Conservation (phyloP, 2,113 vertebrate species). For the Ameiurus melas region DNA sequence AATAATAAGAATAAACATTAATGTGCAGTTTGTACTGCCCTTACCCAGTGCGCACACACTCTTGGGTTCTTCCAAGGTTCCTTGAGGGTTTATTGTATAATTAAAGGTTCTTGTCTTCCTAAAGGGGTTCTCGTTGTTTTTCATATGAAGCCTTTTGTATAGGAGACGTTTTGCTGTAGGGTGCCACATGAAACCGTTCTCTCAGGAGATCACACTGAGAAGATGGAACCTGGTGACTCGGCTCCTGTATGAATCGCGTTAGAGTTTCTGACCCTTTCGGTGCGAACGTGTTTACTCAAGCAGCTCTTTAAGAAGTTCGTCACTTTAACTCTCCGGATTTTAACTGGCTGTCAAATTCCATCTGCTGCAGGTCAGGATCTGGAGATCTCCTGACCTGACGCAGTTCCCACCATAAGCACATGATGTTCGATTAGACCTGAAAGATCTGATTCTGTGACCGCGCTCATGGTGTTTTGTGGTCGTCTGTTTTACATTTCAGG, state of each 20-base stretch:
- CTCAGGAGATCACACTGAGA: neutral
- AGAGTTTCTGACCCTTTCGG: constrained; percentile 5
- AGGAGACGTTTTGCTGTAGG: neutral
- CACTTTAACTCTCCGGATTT: constrained; percentile 39
- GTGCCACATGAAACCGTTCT: neutral
- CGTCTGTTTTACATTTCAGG: constrained; percentile 69
- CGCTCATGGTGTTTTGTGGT: neutral
- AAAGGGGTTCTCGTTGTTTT: neutral
- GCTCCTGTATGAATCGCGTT: neutral
- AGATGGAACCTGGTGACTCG: neutral
- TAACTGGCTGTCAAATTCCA: constrained; percentile 51
- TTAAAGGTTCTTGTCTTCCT: neutral
- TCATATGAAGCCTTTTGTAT: neutral
- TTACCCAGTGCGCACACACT: neutral
- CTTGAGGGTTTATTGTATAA: neutral
- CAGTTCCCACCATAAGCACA: neutral
- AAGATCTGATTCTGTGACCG: neutral
- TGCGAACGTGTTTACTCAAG: constrained; percentile 17
- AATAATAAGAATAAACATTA: too few species aligned
- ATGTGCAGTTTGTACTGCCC: too few species aligned
- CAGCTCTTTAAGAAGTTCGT: constrained; percentile 22
- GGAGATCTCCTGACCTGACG: constrained; percentile 6
- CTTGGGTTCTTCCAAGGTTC: neutral
- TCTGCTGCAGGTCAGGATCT: constrained; percentile 46
- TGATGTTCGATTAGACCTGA: constrained; percentile 16